Evolutionary conservation across 1,140 invertebrate species (phyloP).

Genomic region (Sycophila sp.): DNA sequence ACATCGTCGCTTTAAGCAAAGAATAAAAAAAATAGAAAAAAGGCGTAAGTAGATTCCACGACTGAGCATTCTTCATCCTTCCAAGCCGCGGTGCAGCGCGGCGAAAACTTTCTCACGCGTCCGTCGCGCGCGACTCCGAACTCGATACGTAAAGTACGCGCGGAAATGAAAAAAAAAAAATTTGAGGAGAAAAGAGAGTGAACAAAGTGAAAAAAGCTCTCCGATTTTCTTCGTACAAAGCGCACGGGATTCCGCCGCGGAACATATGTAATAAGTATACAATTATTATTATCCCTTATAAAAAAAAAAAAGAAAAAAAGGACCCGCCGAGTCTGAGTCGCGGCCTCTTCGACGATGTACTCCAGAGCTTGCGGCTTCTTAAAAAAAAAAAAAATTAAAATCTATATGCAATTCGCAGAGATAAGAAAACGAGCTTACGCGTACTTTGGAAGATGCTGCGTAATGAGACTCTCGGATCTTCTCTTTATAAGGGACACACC

Average conservation of each 20-base stretch:
- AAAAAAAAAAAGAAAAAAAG: too few relatives aligned
- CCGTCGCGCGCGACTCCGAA: not conserved
- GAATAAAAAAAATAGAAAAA: not conserved
- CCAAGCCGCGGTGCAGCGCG: too few relatives aligned
- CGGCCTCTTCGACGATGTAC: too few relatives aligned
- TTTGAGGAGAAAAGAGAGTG: not conserved
- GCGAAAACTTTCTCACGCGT: not conserved
- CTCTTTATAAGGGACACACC: too few relatives aligned
- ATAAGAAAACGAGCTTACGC: too few relatives aligned
- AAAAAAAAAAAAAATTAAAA: too few relatives aligned
- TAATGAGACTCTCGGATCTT: too few relatives aligned
- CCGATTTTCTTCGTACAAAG: slow-evolving; percentile 20
- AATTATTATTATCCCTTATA: not conserved
- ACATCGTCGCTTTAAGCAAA: too few relatives aligned
- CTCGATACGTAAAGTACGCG: slow-evolving; percentile 16
- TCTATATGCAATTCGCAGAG: too few relatives aligned
- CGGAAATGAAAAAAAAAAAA: not conserved
- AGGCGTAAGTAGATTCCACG: not conserved
- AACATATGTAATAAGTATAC: not conserved
- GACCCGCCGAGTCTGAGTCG: too few relatives aligned
- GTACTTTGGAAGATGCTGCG: too few relatives aligned
- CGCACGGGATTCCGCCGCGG: not conserved
- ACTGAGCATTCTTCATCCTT: slow-evolving; percentile 22
- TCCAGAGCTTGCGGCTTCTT: too few relatives aligned
- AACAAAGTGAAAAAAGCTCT: not conserved